These are phyloP conservation scores for Hanleya hanleyi DNA, from an alignment of 2,888 invertebrate genomes.

Conservation along the genomic window DNA sequence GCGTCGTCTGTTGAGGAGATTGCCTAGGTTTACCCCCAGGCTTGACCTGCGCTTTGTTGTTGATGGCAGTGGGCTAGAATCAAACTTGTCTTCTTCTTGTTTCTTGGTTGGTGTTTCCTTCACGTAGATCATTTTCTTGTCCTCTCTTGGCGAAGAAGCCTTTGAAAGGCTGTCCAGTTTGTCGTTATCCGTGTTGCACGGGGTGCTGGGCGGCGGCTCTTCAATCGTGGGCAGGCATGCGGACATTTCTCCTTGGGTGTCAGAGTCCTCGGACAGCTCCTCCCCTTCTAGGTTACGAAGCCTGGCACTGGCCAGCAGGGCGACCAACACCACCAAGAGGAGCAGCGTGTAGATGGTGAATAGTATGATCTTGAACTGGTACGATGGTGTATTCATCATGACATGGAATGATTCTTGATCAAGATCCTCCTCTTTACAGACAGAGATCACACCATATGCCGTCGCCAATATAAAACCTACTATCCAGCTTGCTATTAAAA, in stretches of 20 bases:
- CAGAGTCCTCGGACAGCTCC: not conserved
- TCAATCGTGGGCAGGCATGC: conserved; percentile 1
- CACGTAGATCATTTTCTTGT: not conserved
- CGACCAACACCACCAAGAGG: not conserved
- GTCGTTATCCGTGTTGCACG: not conserved
- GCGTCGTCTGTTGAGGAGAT: conserved; percentile 58
- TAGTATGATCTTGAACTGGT: conserved; percentile 44
- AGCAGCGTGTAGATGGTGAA: conserved; percentile 26
- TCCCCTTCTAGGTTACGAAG: not conserved
- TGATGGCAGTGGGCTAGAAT: not conserved
- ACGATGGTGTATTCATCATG: conserved; percentile 42
- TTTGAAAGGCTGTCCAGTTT: not conserved
- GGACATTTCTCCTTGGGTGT: conserved; percentile 4
- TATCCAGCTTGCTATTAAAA: conserved; percentile 16
- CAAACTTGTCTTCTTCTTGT: not conserved
- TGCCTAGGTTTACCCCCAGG: not conserved
- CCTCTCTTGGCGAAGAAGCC: not conserved
- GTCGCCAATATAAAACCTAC: conserved; percentile 41
- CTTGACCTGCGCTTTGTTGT: not conserved
- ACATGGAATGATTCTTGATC: conserved; percentile 27
- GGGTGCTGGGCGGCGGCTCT: not conserved
- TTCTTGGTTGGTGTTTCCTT: not conserved
- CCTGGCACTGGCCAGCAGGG: not conserved
- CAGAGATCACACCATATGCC: conserved; percentile 45
- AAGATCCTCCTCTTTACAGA: conserved; percentile 23